Base-by-base conservation (phyloP, 1,140 invertebrate species). In the Zaprionus inermis region DNA sequence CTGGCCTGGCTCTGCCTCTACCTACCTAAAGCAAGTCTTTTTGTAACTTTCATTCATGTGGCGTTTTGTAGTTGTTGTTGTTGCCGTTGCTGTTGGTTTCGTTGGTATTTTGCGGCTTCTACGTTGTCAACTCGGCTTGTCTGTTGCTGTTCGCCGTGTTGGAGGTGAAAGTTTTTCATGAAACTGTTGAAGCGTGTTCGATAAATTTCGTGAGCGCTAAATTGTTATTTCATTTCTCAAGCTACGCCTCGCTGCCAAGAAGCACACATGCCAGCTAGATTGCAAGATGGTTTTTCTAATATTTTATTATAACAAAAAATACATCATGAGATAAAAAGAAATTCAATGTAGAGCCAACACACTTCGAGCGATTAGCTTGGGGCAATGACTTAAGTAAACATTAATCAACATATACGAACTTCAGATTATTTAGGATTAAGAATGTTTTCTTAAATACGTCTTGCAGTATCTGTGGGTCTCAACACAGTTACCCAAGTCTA, bases 121-220 rank as follows among this genome's bases (percentile, higher is more conserved):
- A 76, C 69, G 79, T 81, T 86, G 79, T 78, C 74, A 72, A 72
- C 74, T 61, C 57, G 51, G 67, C 24, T 56, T 54, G 70, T 60
- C 30, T 71, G 56, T 59, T 75, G 44, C 49, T 58, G 11, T 46
- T 63, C n/a, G n/a, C 34, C 57, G 57, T 54, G 66, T 71, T 61
- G 64, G 78, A 72, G 84, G 84, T 89, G 84, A 89, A 89, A 89
- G 84, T 89, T 89, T 88, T 75, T 81, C 69, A 70, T 66, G 52
- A 61, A 65, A 75, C 71, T 70, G 79, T 67, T 78, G 52, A 78
- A 86, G 72, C 73, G 83, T 83, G 79, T 83, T 88, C 78, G 76
- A 86, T 86, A 81, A 67, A 81, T 85, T 86, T 86, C 65, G 63
- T 73, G 64, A 65, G 70, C 63, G 76, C 38, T 70, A 72, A 76